Evolutionary conservation across 1,140 invertebrate species (phyloP).

Genomic region (Temnothorax curvispinosus): DNA sequence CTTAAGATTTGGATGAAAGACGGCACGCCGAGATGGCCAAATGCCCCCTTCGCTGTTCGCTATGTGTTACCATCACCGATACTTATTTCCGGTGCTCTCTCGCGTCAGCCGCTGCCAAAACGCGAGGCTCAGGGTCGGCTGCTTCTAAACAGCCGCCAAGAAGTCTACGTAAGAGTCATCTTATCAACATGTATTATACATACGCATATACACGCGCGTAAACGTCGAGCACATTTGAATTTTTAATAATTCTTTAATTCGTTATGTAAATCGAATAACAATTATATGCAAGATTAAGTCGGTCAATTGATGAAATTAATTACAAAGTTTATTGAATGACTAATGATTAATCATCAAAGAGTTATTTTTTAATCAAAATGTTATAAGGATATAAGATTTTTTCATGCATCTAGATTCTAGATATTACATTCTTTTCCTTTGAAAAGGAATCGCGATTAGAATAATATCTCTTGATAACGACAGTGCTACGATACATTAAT

Average conservation of each 20-base stretch:
- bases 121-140: conserved; percentile 34
- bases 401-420: not conserved
- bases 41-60: not conserved
- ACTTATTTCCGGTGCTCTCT: conserved; percentile 66
- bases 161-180: conserved; percentile 46
- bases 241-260: not conserved
- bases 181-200: not conserved
- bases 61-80: conserved; percentile 36
- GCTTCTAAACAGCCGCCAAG: conserved; percentile 50
- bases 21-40: not conserved
- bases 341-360: not conserved
- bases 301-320: not conserved
- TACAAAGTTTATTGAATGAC: not conserved
- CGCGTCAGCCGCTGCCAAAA: conserved; percentile 57
- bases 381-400: not conserved
- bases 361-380: not conserved
- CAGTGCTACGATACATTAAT: not conserved
- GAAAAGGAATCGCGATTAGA: not conserved
- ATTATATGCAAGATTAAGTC: not conserved
- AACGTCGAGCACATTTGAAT: not conserved
- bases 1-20: conserved; percentile 35
- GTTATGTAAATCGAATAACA: not conserved
- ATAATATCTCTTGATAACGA: conserved; percentile 24
- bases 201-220: not conserved
- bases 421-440: not conserved